Evolutionary conservation across 2,888 invertebrate genomes (phyloP).

Genomic region (Sabatieria punctata): DNA sequence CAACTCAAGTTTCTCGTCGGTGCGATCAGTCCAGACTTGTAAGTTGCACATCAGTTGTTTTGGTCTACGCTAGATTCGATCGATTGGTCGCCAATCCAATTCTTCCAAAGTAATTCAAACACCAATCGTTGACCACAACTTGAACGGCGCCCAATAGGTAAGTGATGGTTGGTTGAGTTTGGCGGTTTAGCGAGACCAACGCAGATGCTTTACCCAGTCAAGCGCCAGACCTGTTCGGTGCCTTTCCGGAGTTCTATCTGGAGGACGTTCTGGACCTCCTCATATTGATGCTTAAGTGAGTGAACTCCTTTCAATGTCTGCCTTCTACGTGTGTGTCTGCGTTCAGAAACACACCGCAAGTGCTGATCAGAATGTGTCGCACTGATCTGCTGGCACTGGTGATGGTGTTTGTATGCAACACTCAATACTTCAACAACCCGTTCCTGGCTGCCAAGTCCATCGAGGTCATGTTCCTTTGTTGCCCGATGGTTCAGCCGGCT

Average conservation of each 20-base stretch:
- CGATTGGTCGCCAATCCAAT: no score
- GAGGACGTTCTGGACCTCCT: constrained; percentile 94
- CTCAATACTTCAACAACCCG: constrained; percentile 80
- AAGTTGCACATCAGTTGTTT: constrained; percentile 17
- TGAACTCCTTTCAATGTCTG: constrained; percentile 21
- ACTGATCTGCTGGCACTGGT: constrained; percentile 71
- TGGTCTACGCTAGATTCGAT: no score
- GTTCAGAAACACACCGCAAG: constrained; percentile 52
- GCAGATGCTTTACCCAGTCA: constrained; percentile 40
- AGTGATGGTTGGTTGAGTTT: not conserved
- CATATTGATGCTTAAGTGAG: constrained; percentile 77
- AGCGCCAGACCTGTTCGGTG: constrained; percentile 58
- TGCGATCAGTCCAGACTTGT: constrained; percentile 32
- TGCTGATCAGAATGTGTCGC: constrained; percentile 57
- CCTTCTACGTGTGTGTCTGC: not conserved
- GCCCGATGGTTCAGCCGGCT: constrained; percentile 39
- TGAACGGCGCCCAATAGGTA: no score
- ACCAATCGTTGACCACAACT: no score
- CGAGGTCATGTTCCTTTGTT: constrained; percentile 50
- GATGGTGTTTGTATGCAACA: constrained; percentile 69
- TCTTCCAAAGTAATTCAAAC: no score
- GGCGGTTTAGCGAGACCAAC: not conserved
- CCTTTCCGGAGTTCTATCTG: constrained; percentile 85
- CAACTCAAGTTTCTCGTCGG: constrained; percentile 56
- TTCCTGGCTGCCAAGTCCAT: constrained; percentile 90